Evolutionary conservation across 2,113 vertebrate species (phyloP).

Genomic region (Gadus macrocephalus): DNA sequence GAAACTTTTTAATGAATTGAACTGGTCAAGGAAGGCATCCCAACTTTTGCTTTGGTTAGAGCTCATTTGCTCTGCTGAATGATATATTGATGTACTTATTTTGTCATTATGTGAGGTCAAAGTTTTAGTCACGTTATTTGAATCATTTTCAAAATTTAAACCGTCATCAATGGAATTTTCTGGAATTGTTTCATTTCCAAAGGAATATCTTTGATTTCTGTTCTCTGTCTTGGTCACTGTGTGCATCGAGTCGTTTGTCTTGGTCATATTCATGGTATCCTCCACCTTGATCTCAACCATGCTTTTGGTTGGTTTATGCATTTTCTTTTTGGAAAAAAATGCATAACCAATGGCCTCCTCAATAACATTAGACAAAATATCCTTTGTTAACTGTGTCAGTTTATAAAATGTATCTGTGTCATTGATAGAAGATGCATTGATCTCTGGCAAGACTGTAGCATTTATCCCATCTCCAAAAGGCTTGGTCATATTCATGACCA

Average conservation of each 20-base stretch:
- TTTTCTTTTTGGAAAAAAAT: neutral
- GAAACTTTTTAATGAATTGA: slow-evolving; percentile 22
- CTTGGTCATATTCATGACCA: no score
- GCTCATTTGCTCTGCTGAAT: slow-evolving; percentile 17
- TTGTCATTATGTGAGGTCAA: slow-evolving; percentile 13
- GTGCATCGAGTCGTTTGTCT: neutral
- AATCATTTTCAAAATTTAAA: slow-evolving; percentile 7
- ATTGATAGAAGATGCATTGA: neutral
- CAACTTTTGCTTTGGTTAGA: slow-evolving; percentile 20
- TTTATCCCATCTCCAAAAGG: neutral
- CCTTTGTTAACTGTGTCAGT: slow-evolving; percentile 5
- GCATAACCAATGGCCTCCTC: neutral
- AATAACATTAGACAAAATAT: neutral
- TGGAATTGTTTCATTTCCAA: slow-evolving; percentile 7
- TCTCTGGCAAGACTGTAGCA: neutral
- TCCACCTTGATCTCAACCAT: slow-evolving; percentile 8
- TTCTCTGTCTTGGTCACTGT: neutral
- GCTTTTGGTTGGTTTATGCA: slow-evolving; percentile 7
- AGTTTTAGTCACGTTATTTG: neutral
- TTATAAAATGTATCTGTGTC: neutral
- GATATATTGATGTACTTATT: slow-evolving; percentile 5
- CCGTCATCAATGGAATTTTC: slow-evolving; percentile 20
- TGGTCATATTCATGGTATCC: slow-evolving; percentile 15
- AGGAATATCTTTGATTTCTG: slow-evolving; percentile 9
- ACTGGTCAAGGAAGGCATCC: neutral